Conservation (phyloP, 2,797 vertebrate genomes). For the Anabacerthia variegaticeps region DNA sequence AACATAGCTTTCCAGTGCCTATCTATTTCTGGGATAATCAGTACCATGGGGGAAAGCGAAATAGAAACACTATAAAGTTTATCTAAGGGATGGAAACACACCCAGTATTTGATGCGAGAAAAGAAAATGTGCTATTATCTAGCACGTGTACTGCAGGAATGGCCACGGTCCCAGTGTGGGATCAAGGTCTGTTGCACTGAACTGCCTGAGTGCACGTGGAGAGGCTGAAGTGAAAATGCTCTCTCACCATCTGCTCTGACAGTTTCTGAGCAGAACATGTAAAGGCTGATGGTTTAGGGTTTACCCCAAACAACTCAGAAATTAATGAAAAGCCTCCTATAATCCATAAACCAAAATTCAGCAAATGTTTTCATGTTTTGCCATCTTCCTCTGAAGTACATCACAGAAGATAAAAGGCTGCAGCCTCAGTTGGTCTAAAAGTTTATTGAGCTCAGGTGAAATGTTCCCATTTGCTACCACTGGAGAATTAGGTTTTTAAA, state of each 20-base stretch:
- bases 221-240: neutral
- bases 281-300: neutral
- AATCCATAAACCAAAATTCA: neutral
- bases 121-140: neutral
- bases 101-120: neutral
- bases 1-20: slow-evolving; percentile 1
- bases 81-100: slow-evolving; percentile 40
- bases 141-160: neutral
- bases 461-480: neutral
- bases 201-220: neutral
- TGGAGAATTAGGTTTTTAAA: neutral
- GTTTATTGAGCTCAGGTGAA: neutral
- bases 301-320: neutral
- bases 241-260: neutral
- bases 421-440: neutral
- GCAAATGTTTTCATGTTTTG: neutral
- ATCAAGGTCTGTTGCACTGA: neutral
- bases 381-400: neutral
- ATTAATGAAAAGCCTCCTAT: neutral
- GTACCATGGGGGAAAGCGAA: slow-evolving; percentile 28
- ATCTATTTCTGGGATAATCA: slow-evolving; percentile 50
- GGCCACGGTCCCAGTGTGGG: neutral
- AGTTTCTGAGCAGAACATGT: neutral
- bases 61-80: slow-evolving; percentile 7
- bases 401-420: neutral